Percentiles rank a stretch among this genome's conserved stretches.
phyloP scores from a whole-genome alignment of 2,888 invertebrate genomes.

The Trichopria drosophilae region DNA sequence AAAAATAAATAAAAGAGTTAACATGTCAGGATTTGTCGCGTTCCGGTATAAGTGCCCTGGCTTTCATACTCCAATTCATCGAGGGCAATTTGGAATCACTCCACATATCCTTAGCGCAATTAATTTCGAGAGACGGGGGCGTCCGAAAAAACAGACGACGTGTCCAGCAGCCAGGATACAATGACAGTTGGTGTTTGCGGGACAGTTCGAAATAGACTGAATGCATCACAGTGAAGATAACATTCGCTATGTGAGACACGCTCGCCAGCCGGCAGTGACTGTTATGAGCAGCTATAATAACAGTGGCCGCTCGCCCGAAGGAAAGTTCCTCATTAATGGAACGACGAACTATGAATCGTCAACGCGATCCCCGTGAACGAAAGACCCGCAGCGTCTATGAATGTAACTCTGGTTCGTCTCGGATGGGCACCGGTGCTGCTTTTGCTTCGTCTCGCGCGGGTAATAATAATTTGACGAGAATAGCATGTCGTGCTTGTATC shows the following conservation, averaged over 20 bases:
- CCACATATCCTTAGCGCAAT: too few species aligned
- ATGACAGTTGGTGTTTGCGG: slow-evolving; percentile 46
- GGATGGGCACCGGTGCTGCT: slow-evolving; percentile 15
- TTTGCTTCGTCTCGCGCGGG: slow-evolving; percentile 29
- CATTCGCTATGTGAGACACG: slow-evolving; percentile 34
- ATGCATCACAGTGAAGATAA: slow-evolving; percentile 46
- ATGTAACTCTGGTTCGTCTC: slow-evolving; percentile 29
- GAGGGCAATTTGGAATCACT: too few species aligned
- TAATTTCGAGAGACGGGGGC: too few species aligned
- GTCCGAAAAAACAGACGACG: too few species aligned
- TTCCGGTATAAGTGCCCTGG: too few species aligned
- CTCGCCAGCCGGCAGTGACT: slow-evolving; percentile 45
- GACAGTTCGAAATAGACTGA: slow-evolving; percentile 50
- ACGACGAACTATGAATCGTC: slow-evolving; percentile 55
- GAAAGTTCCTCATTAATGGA: slow-evolving; percentile 55
- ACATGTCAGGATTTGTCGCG: too few species aligned
- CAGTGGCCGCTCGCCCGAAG: slow-evolving; percentile 42
- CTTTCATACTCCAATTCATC: too few species aligned
- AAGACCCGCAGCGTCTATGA: slow-evolving; percentile 32
- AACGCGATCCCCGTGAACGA: slow-evolving; percentile 42
- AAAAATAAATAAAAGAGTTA: too few species aligned
- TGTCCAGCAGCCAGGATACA: slow-evolving; percentile 43
- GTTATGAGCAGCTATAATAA: slow-evolving; percentile 56
- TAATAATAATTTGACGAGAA: slow-evolving; percentile 38
- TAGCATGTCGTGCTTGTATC: slow-evolving; percentile 32